Percentiles rank a stretch among this genome's conserved stretches.
phyloP scores from a whole-genome alignment of 2,888 invertebrate genomes.

The Acleris literana region DNA sequence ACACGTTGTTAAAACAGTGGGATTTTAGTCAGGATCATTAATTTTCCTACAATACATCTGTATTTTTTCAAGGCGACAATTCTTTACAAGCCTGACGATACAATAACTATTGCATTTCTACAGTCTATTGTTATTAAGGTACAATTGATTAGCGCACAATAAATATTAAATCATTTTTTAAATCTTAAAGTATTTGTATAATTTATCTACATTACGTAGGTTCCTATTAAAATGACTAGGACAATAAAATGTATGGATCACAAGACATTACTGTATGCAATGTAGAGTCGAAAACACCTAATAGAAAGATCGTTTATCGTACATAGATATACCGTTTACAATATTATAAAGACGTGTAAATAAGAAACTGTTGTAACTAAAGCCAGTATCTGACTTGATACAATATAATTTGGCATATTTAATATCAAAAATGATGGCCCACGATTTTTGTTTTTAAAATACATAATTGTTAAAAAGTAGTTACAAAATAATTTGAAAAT shows the following conservation, averaged over 20 bases:
- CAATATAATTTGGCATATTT: conserved; percentile 68
- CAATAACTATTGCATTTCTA: conserved; percentile 30
- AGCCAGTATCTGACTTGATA: conserved; percentile 50
- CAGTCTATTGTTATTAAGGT: conserved; percentile 46
- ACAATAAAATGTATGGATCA: conserved; percentile 46
- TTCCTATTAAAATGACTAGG: conserved; percentile 32
- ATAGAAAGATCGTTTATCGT: conserved; percentile 24
- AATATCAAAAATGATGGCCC: conserved; percentile 65
- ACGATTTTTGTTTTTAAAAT: conserved; percentile 56
- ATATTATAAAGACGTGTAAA: conserved; percentile 27
- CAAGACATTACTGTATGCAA: conserved; percentile 45
- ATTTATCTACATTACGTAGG: conserved; percentile 32
- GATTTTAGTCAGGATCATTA: too few species aligned
- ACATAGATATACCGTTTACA: conserved; percentile 20
- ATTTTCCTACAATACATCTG: background rate
- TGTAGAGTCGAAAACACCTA: conserved; percentile 34
- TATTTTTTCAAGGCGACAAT: conserved; percentile 8
- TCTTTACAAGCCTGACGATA: conserved; percentile 20
- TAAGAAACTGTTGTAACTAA: conserved; percentile 45
- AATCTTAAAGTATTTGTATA: conserved; percentile 35
- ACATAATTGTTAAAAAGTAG: conserved; percentile 47
- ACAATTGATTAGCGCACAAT: conserved; percentile 61
- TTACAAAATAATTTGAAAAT: conserved; percentile 61
- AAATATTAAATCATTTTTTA: conserved; percentile 46
- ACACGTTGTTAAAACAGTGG: background rate